These are phyloP conservation scores for Labeo rohita DNA, from an alignment of 2,113 vertebrate genomes.

Conservation along the genomic window DNA sequence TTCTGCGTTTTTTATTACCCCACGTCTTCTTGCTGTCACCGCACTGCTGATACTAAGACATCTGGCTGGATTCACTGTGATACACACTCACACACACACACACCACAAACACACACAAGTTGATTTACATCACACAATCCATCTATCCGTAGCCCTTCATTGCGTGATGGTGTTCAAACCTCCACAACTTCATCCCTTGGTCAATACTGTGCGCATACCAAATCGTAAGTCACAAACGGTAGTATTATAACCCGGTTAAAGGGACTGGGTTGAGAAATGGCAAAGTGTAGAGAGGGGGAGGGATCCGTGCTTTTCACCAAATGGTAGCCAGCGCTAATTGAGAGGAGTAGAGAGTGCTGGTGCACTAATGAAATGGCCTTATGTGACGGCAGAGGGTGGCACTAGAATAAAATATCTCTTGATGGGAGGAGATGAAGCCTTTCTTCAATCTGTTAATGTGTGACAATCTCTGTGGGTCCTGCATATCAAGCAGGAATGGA, in stretches of 20 bases:
- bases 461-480: neutral
- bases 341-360: slow-evolving; percentile 19
- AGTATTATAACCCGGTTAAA: neutral
- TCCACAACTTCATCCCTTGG: slow-evolving; percentile 6
- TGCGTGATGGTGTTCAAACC: neutral
- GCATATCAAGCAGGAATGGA: slow-evolving; percentile 20
- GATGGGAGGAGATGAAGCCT: slow-evolving; percentile 3
- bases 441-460: slow-evolving; percentile 28
- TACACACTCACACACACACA: slow-evolving; percentile 16
- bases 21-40: slow-evolving; percentile 36
- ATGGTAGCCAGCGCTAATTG: slow-evolving; percentile 2
- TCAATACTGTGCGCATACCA: slow-evolving; percentile 33
- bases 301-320: neutral
- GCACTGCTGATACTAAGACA: slow-evolving; percentile 34
- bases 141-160: neutral
- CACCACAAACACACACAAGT: slow-evolving; percentile 22
- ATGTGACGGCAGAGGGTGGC: neutral
- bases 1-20: slow-evolving; percentile 25
- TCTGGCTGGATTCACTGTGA: slow-evolving; percentile 12
- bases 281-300: neutral
- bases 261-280: neutral
- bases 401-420: slow-evolving; percentile 36
- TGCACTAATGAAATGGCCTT: slow-evolving; percentile 36
- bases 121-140: slow-evolving; percentile 45
- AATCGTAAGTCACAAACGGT: neutral